Evolutionary conservation across 2,888 invertebrate genomes (phyloP), one percentile per base, ranked within the genome.

Genomic region (Drosophila formosana): DNA sequence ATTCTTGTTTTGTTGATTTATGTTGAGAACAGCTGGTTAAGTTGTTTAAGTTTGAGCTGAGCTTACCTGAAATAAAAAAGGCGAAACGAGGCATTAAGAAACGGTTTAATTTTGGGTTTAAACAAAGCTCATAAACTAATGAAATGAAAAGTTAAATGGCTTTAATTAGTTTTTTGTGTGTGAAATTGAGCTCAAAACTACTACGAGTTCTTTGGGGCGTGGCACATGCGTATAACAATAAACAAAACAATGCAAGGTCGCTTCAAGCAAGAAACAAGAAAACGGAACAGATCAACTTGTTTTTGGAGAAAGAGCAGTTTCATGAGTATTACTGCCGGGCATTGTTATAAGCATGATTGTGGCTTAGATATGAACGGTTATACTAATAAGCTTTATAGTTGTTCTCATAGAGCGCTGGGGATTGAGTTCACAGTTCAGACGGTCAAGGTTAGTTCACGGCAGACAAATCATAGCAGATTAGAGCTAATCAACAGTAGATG

Each of bases 61-160:
- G 55, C 64, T 58, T 71, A 85, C 88, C 84, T 85, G 60, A 66
- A 89, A 84, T 9, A 43, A 69, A 43, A 69, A 4, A 51, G 46
- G 45, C 49, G 61, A 82, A 53, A 60, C 26, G 55, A 58, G 34
- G 47, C 47, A 66, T 80, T 61, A 69, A 78, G 62, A 69, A 57
- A 68, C 47, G 67, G 62, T 71, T 75, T 66, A 60, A 66, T 50
- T 62, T 64, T 69, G 32, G 18, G 43, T 39, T 63, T 30, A 23
- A 47, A 9, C 28, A 66, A 51, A 79, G 34, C 57, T 25, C 18
- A 60, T 52, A 60, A 49, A 57, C 69, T 13, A 68, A 53, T 57
- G 37, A 46, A 64, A 71, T 55, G 56, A 69, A 66, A 57, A 78
- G 50, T 62, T 60, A 72, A 56, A 51, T 46, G 45, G 50, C 39